Evolutionary conservation across 2,888 invertebrate species (phyloP).

Genomic region (Dromius quadrimaculatus): DNA sequence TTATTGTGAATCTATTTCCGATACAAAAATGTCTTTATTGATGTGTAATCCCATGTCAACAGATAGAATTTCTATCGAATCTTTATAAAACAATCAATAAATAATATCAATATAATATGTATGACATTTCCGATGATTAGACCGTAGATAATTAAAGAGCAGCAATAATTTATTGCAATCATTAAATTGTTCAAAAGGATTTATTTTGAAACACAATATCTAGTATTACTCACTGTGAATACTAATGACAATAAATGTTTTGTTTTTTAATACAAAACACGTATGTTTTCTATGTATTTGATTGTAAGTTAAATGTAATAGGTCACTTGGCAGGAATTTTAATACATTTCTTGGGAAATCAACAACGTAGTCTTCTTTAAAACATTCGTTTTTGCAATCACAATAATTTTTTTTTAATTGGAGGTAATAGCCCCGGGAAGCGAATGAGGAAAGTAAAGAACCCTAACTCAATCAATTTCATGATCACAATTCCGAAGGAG

Average conservation of each 20-base stretch:
- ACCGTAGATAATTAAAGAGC: conserved; percentile 13
- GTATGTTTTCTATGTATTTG: neutral
- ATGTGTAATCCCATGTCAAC: too few relatives aligned
- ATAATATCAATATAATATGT: conserved; percentile 4
- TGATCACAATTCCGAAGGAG: too few relatives aligned
- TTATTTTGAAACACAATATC: conserved; percentile 16
- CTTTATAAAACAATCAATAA: conserved; percentile 5
- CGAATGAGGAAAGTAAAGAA: too few relatives aligned
- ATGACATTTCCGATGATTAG: conserved; percentile 14
- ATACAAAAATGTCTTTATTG: too few relatives aligned
- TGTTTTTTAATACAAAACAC: conserved; percentile 20
- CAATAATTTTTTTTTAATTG: too few relatives aligned
- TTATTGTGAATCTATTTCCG: too few relatives aligned
- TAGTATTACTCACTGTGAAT: neutral
- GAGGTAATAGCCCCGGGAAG: too few relatives aligned
- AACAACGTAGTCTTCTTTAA: too few relatives aligned
- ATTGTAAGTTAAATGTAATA: conserved; percentile 10
- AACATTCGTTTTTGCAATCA: too few relatives aligned
- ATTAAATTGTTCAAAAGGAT: conserved; percentile 21
- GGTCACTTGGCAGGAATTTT: too few relatives aligned
- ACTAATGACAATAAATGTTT: conserved; percentile 10
- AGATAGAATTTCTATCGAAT: conserved; percentile 3
- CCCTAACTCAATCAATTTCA: too few relatives aligned
- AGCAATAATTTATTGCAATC: conserved; percentile 4
- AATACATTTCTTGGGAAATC: too few relatives aligned